Evolutionary conservation across 2,797 vertebrate species (phyloP), one percentile per base, ranked within the genome.

Genomic region (Ataeniobius toweri): DNA sequence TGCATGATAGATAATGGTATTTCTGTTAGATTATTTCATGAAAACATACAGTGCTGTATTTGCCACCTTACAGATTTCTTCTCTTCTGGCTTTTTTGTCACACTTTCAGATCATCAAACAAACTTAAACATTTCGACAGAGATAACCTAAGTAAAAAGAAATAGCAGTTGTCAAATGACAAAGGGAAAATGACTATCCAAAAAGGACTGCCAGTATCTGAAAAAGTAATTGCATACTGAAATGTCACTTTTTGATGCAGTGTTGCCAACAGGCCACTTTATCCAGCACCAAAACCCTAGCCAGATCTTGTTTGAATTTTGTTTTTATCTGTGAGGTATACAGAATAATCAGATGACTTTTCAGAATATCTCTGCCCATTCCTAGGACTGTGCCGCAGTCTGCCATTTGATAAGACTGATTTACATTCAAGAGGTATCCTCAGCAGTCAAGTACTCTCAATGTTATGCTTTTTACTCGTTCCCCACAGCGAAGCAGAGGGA

Each of bases 391-490:
- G 86, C 86, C 88, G 90, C 88, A 91, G 81, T 85, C 69, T 79
- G 80, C 83, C 83, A 78, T 91, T 92, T 93, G 88, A 91, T 90
- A 89, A 91, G 74, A 44, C 90, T 93, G 86, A 85, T 94, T 93
- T 92, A 87, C 88, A 94, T 94, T 94, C 94, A 92, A 86, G 89
- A 88, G 83, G 88, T 90, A 86, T 79, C 85, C 75, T 88, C 83
- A 50, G 86, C 86, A 87, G 91, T 92, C 89, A 90, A 92, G 92
- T 91, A 78, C 90, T 89, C 88, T 85, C 87, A 90, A 89, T 90
- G 92, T 92, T 93, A 90, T 88, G 91, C 93, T 93, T 94, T 94
- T 92, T 92, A 94, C 93, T 90, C 82, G 63, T 88, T 85, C 89
- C 89, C 91, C 89, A 85, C 80, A 88, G 85, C 89, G 86, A 76